These are phyloP conservation scores for Silurus meridionalis DNA, from an alignment of 2,113 vertebrate genomes.

Conservation along the genomic window DNA sequence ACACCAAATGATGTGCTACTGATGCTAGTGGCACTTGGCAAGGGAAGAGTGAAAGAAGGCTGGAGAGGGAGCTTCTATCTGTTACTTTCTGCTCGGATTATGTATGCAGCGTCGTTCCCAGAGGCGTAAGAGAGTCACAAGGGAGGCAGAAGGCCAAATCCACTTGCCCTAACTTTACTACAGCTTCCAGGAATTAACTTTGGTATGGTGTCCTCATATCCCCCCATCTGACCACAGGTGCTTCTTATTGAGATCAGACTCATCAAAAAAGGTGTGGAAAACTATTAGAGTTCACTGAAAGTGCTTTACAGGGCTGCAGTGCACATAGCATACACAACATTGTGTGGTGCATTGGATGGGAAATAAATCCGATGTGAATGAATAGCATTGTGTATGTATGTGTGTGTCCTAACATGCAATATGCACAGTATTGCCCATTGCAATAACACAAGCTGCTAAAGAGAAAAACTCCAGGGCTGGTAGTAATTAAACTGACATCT, in stretches of 20 bases:
- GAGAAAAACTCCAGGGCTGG: background rate
- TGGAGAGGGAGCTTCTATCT: conserved; percentile 19
- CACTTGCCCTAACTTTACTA: background rate
- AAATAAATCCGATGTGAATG: background rate
- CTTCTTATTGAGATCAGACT: conserved; percentile 61
- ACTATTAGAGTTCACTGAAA: background rate
- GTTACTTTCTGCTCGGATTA: conserved; percentile 31
- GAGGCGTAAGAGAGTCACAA: conserved; percentile 24
- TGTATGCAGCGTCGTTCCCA: conserved; percentile 23
- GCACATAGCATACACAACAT: background rate
- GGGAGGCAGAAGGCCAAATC: conserved; percentile 5
- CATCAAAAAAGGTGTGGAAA: conserved; percentile 30
- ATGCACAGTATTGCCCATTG: background rate
- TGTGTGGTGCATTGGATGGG: background rate
- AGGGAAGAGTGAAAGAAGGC: conserved; percentile 13
- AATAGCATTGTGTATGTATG: background rate
- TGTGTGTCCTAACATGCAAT: background rate
- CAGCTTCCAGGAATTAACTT: background rate
- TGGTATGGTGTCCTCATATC: background rate
- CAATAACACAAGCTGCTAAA: conserved; percentile 5
- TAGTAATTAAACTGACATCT: conserved; percentile 23
- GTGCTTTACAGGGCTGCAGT: background rate
- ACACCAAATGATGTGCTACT: conserved; percentile 21
- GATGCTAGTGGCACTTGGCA: conserved; percentile 37
- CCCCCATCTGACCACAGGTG: conserved; percentile 53